Base-by-base conservation (phyloP, 1,140 invertebrate genomes). In the Ceratosolen solmsi region DNA sequence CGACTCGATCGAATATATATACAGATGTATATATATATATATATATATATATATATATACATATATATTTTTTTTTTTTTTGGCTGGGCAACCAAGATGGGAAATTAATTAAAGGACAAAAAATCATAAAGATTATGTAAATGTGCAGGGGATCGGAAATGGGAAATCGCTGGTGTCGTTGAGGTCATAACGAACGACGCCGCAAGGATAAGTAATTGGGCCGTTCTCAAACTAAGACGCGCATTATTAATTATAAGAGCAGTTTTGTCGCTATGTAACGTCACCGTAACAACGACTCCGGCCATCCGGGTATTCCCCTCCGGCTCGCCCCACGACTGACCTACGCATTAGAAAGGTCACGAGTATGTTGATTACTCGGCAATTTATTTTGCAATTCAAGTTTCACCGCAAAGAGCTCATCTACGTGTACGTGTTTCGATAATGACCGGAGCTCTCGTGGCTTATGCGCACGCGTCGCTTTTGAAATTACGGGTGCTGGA, bases 301-400 rank as follows among this genome's bases (percentile, higher is more conserved):
- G n/a, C 7, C 38, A 46, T 1, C 41, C 25, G 38, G 22, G 20
- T 20, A n/a, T 5, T 17, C 1, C 5, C n/a, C 30, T 15, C 33
- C 27, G 27, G 36, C 36, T 8, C n/a, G 22, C 25, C 1, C 1
- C 8, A n/a, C 15, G 41, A 46, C 41, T 22, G 20, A 17, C 65
- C 36, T 22, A 30, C 77, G 65, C 38, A 71, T 71, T 49, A 65
- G 56, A 65, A 80, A 17, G 41, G 30, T 83, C 63, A 51, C 71
- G 56, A 38, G 77, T 77, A 84, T 85, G 85, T 86, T 86, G 85
- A 86, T 88, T 88, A 87, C 83, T 83, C 56, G 73, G 36, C 68
- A 60, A 72, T 75, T 75, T 80, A 73, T 77, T 72, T 72, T 51
- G 73, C 38, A 22, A 75, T 65, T 60, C 77, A 46, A 74, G 60